These are phyloP conservation scores for Drosophila tristis DNA, from an alignment of 1,140 invertebrate species.

Conservation along the genomic window DNA sequence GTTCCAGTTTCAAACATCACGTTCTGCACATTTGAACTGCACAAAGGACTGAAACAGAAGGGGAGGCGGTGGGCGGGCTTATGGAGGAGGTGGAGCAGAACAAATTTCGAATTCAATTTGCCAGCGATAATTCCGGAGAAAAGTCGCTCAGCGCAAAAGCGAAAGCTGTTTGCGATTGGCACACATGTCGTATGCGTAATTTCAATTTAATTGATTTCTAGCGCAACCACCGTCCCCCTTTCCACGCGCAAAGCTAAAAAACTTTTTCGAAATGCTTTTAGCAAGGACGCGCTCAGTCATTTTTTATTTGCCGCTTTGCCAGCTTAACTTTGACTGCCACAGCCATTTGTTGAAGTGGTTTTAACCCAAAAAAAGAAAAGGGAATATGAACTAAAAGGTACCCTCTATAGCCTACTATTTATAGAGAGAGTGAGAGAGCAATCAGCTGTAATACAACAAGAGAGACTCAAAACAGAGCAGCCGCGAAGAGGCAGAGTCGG, in stretches of 20 bases:
- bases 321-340: slow-evolving; percentile 75
- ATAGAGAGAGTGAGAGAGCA: too few species aligned
- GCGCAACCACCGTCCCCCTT: slow-evolving; percentile 37
- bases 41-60: slow-evolving; percentile 9
- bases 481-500: too few species aligned
- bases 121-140: slow-evolving; percentile 46
- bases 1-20: slow-evolving; percentile 49
- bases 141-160: slow-evolving; percentile 39
- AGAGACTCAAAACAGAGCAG: too few species aligned
- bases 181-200: slow-evolving; percentile 80
- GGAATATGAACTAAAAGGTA: slow-evolving; percentile 22
- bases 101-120: slow-evolving; percentile 65
- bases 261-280: slow-evolving; percentile 72
- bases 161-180: slow-evolving; percentile 65
- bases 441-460: too few species aligned
- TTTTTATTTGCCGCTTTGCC: slow-evolving; percentile 48
- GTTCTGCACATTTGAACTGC: slow-evolving; percentile 57
- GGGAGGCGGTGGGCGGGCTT: slow-evolving; percentile 1
- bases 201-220: slow-evolving; percentile 77
- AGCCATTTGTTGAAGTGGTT: slow-evolving; percentile 75
- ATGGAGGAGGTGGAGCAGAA: too few species aligned
- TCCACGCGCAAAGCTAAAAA: slow-evolving; percentile 26
- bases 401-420: too few species aligned
- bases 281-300: slow-evolving; percentile 43
- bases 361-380: slow-evolving; percentile 2